Evolutionary conservation across 2,113 vertebrate genomes (phyloP).

Genomic region (Coptodon bakossiorum): DNA sequence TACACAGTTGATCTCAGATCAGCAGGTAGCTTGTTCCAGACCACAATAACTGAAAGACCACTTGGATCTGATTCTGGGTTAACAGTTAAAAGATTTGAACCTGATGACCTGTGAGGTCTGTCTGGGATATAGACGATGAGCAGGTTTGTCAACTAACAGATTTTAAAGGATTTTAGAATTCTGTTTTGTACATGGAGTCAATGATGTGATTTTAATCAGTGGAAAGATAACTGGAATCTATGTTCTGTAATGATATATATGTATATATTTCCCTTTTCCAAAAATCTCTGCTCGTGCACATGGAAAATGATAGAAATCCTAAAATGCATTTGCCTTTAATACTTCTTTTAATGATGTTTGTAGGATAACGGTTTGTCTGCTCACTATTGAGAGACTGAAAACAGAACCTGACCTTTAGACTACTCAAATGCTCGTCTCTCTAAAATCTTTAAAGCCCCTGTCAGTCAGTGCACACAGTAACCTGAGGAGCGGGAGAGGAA

Average conservation of each 20-base stretch:
- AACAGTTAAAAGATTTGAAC: neutral
- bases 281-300: neutral
- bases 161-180: neutral
- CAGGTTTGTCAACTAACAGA: neutral
- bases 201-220: neutral
- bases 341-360: conserved; percentile 20
- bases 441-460: neutral
- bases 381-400: conserved; percentile 17
- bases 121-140: neutral
- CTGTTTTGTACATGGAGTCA: neutral
- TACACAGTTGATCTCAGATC: neutral
- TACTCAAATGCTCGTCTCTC: neutral
- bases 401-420: neutral
- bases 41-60: neutral
- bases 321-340: neutral
- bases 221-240: neutral
- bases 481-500: neutral
- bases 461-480: neutral
- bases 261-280: neutral
- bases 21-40: neutral
- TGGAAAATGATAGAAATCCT: neutral
- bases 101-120: neutral
- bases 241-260: neutral
- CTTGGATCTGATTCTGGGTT: neutral
- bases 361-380: conserved; percentile 6